Base-by-base conservation (phyloP, 2,113 vertebrate species). In the Cyrtonyx montezumae region DNA sequence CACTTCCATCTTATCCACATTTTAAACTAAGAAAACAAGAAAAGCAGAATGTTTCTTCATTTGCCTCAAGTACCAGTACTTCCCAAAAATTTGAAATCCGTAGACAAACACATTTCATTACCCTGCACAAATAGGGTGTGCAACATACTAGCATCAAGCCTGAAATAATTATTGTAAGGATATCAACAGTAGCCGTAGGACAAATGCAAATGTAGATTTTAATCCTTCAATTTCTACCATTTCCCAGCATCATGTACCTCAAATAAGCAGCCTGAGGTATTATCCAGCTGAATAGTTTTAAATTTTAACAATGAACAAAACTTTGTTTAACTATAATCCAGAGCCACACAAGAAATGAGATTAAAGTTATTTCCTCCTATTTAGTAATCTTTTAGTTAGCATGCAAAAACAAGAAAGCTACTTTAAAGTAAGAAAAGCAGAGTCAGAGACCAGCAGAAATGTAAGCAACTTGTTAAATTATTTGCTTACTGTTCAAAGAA, bases 291-390 rank as follows among this genome's bases (percentile, higher is more conserved):
- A 88, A 78, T 92, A 84, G 78, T 61, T 94, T 86, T 83, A 73
- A 75, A 88, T 93, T 58, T 43, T 51, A 85, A 90, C 74, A 91
- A 73, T 9, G 79, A 91, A 86, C 45, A 91, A 53, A 94, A 74
- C 61, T 82, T 85, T 69, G 51, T 67, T 90, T 91, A 93, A 93
- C 71, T 62, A 61, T 65, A 77, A 94, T 55, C 73, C 79, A 75
- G 59, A 93, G 85, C 53, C 32, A 65, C 67, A 55, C 45, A 36
- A 49, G 66, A 73, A 94, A 69, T 36, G 56, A 91, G 79, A 94
- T 95, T 79, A 93, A 92, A 92, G 30, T 32, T 94, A 84, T 91
- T 91, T 94, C 73, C 62, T 92, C 69, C n/a, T 65, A 88, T 95
- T 95, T 62, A 84, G 69, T 86, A 91, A 89, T 92, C 93, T 94